Evolutionary conservation across 2,797 vertebrate species (phyloP).

Genomic region (Sparidentex hasta): DNA sequence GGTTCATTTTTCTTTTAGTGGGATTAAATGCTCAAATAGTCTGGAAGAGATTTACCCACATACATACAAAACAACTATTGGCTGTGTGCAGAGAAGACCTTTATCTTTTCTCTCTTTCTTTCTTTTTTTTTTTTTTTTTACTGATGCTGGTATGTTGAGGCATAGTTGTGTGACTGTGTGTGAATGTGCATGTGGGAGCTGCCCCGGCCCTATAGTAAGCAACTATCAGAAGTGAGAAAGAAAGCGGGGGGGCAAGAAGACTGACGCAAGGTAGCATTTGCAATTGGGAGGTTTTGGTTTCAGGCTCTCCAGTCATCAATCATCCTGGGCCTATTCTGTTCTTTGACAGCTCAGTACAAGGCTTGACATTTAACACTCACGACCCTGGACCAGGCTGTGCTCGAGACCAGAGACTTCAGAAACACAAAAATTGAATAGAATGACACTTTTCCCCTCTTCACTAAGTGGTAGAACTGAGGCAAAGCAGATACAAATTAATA

Average conservation of each 20-base stretch:
- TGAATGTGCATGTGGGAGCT: constrained; percentile 78
- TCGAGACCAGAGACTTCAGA: constrained; percentile 90
- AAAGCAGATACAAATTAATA: constrained; percentile 91
- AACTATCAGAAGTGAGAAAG: constrained; percentile 81
- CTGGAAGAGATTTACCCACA: constrained; percentile 73
- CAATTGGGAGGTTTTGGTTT: constrained; percentile 98
- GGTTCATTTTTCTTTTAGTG: constrained; percentile 70
- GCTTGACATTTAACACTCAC: constrained; percentile 99
- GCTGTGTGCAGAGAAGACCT: constrained; percentile 81
- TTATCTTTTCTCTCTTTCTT: too few species aligned
- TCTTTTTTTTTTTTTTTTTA: constrained; percentile 71
- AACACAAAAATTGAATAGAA: constrained; percentile 87
- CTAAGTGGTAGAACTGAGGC: constrained; percentile 84
- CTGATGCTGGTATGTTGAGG: constrained; percentile 83
- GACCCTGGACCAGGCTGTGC: constrained; percentile 94
- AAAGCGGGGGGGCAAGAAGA: constrained; percentile 85
- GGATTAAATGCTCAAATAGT: constrained; percentile 87
- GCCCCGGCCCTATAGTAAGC: constrained; percentile 91
- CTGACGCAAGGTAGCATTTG: constrained; percentile 98
- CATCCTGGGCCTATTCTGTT: constrained; percentile 98
- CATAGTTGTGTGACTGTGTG: constrained; percentile 66
- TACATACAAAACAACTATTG: constrained; percentile 76
- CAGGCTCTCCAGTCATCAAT: constrained; percentile 99
- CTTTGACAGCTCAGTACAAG: constrained; percentile 99
- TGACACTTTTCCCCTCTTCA: constrained; percentile 81